phyloP scores from a whole-genome alignment of 2,113 vertebrate species.

The Microcebus ravelobensis region DNA sequence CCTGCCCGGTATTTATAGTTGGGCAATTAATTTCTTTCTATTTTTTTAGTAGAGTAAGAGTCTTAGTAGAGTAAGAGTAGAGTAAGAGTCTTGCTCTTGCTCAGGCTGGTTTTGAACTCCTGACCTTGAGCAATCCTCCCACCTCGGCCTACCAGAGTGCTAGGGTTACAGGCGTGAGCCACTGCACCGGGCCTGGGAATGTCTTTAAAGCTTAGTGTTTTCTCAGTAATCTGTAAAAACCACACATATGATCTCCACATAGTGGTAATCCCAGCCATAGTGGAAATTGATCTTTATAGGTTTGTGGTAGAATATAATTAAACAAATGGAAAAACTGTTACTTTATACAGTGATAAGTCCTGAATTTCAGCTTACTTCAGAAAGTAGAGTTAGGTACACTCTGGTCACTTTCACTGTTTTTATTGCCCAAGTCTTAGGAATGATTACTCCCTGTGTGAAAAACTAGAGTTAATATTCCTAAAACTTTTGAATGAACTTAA shows the following conservation, averaged over 20 bases:
- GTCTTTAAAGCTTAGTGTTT: background rate
- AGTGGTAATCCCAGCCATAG: background rate
- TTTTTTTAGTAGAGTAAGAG: no score
- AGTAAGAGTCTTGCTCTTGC: no score
- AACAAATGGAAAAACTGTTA: conserved; percentile 37
- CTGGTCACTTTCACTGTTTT: background rate
- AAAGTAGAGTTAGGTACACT: background rate
- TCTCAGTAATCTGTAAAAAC: conserved; percentile 30
- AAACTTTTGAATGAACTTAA: background rate
- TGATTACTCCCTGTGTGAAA: background rate
- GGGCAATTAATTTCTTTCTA: no score
- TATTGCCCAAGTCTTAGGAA: background rate
- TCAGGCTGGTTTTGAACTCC: no score
- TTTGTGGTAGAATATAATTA: background rate
- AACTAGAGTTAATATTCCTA: background rate
- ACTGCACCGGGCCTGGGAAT: background rate
- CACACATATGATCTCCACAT: background rate
- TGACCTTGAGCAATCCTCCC: no score
- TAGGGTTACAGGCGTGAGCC: no score
- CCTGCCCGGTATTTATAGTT: no score
- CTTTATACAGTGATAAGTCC: background rate
- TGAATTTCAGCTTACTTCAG: conserved; percentile 30
- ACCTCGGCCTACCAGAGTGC: no score
- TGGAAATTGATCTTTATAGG: background rate
- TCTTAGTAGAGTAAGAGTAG: no score